Percentiles rank a stretch among this genome's conserved stretches.
phyloP scores from a whole-genome alignment of 2,888 invertebrate genomes.

The Tribolium freemani region DNA sequence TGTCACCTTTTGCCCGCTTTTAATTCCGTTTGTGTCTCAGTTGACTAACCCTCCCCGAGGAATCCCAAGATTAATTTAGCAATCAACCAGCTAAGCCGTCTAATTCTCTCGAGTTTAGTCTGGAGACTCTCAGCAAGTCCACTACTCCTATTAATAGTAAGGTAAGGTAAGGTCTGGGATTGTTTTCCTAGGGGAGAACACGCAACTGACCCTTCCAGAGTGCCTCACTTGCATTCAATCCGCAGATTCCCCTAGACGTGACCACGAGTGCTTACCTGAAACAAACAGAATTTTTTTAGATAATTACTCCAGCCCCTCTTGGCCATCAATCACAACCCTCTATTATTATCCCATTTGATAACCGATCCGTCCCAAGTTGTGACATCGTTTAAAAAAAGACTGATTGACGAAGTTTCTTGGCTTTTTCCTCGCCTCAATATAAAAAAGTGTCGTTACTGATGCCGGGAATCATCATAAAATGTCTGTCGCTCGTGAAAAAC shows the following conservation, averaged over 20 bases:
- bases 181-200: slow-evolving; percentile 37
- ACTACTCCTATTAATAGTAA: slow-evolving; percentile 42
- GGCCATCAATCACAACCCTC: slow-evolving; percentile 14
- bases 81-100: slow-evolving; percentile 30
- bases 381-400: slow-evolving; percentile 14
- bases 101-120: slow-evolving; percentile 32
- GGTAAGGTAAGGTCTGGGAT: slow-evolving; percentile 37
- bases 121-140: not conserved
- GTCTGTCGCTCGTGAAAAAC: slow-evolving; percentile 7
- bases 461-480: slow-evolving; percentile 28
- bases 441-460: slow-evolving; percentile 30
- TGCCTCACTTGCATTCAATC: too few relatives aligned
- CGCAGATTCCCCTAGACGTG: not conserved
- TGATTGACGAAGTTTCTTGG: slow-evolving; percentile 33
- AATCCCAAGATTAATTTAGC: slow-evolving; percentile 39
- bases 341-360: slow-evolving; percentile 20
- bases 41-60: not conserved
- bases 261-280: not conserved
- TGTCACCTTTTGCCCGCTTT: not conserved
- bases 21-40: not conserved
- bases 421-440: not conserved
- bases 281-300: not conserved
- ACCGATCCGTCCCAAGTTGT: slow-evolving; percentile 10
- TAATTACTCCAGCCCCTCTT: not conserved
- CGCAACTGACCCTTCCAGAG: slow-evolving; percentile 16